Evolutionary conservation across 2,888 invertebrate species (phyloP).

Genomic region (Hirudinaria manillensis): DNA sequence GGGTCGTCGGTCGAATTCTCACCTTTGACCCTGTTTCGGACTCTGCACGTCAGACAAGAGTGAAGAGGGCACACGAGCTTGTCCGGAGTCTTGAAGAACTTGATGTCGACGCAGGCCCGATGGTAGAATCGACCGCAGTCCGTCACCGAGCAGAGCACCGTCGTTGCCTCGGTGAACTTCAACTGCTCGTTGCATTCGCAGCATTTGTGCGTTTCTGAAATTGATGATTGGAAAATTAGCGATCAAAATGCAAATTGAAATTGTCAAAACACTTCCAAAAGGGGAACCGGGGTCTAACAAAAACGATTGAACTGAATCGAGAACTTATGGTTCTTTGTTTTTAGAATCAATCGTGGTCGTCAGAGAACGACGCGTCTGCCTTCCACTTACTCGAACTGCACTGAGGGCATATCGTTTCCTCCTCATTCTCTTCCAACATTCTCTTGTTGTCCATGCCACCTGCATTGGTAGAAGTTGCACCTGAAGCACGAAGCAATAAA

Average conservation of each 20-base stretch:
- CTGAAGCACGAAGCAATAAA: not conserved
- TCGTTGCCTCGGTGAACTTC: slow-evolving; percentile 43
- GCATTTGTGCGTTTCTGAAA: slow-evolving; percentile 49
- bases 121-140: slow-evolving; percentile 51
- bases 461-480: not conserved
- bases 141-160: slow-evolving; percentile 45
- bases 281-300: too few relatives aligned
- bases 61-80: slow-evolving; percentile 49
- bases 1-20: too few relatives aligned
- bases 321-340: too few relatives aligned
- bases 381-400: slow-evolving; percentile 10
- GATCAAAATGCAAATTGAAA: not conserved
- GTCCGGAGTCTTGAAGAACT: slow-evolving; percentile 21
- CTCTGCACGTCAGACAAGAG: slow-evolving; percentile 49
- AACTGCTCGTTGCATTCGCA: slow-evolving; percentile 51
- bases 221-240: not conserved
- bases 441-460: not conserved
- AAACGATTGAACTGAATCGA: too few relatives aligned
- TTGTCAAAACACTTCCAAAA: too few relatives aligned
- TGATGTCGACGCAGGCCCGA: slow-evolving; percentile 6
- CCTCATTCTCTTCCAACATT: slow-evolving; percentile 4
- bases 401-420: slow-evolving; percentile 7
- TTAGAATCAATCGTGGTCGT: too few relatives aligned
- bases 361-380: too few relatives aligned
- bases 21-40: slow-evolving; percentile 26